phyloP scores from a whole-genome alignment of 2,113 vertebrate genomes.

The Todiramphus saurophagus region DNA sequence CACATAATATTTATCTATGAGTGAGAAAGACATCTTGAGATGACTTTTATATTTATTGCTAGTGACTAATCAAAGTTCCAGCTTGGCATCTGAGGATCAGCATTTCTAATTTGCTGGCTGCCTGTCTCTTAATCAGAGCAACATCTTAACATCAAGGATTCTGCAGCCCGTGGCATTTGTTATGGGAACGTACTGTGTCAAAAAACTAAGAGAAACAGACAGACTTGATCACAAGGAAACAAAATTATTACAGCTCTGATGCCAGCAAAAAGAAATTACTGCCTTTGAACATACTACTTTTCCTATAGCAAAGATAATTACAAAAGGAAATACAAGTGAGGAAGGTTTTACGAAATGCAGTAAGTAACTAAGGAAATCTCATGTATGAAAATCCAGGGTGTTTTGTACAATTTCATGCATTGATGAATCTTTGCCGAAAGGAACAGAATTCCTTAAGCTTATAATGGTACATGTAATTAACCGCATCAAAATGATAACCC shows the following conservation, averaged over 20 bases:
- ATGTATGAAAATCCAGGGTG: background rate
- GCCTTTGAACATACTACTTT: background rate
- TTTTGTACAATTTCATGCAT: background rate
- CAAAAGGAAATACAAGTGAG: background rate
- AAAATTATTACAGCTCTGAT: background rate
- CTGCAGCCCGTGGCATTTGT: background rate
- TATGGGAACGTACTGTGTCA: background rate
- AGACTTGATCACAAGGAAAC: background rate
- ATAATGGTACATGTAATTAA: slow-evolving; percentile 4
- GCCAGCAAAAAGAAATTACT: background rate
- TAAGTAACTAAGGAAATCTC: slow-evolving; percentile 2
- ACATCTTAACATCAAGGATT: background rate
- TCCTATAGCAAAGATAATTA: slow-evolving; percentile 1
- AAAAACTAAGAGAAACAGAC: background rate
- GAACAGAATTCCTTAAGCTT: background rate
- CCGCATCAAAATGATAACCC: background rate
- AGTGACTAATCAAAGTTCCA: slow-evolving; percentile 45
- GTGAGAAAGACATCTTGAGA: background rate
- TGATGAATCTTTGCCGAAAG: background rate
- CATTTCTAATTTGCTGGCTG: slow-evolving; percentile 34
- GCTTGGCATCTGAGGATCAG: background rate
- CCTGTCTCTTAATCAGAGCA: background rate
- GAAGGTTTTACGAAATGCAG: background rate
- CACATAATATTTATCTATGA: slow-evolving; percentile 42
- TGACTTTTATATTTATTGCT: slow-evolving; percentile 34